These are phyloP conservation scores for Antechinus flavipes DNA, from an alignment of 2,113 vertebrate species.

Conservation along the genomic window DNA sequence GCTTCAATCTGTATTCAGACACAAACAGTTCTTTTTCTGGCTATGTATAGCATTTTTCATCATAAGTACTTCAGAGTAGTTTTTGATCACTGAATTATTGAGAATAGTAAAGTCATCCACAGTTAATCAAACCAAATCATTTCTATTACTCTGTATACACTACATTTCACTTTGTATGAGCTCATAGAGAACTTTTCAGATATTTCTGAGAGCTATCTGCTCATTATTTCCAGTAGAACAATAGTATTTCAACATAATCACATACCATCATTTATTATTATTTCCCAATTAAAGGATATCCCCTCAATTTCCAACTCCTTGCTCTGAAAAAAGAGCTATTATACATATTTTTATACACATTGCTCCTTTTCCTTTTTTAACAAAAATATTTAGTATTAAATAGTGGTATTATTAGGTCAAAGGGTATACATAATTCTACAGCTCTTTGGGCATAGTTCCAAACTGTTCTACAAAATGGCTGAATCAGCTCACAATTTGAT, in stretches of 20 bases:
- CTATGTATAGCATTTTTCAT: not conserved
- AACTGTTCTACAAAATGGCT: too few species aligned
- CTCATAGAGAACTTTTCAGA: not conserved
- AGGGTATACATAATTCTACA: too few species aligned
- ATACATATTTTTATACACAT: too few species aligned
- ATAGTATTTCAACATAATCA: not conserved
- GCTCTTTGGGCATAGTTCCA: too few species aligned
- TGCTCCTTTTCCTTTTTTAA: too few species aligned
- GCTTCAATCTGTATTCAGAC: not conserved
- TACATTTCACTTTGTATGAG: not conserved
- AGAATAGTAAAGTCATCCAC: not conserved
- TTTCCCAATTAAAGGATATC: not conserved
- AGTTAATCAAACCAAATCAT: not conserved
- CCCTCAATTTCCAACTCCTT: not conserved
- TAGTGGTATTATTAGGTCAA: too few species aligned
- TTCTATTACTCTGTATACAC: not conserved
- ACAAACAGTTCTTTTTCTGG: not conserved
- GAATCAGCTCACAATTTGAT: too few species aligned
- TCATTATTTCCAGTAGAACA: not conserved
- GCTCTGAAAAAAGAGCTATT: too few species aligned
- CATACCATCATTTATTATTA: not conserved
- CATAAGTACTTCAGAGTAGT: not conserved
- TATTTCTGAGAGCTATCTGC: not conserved
- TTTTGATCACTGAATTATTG: not conserved
- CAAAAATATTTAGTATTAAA: too few species aligned